A percentile compares a stretch with the other conserved stretches of the same genome.
Conservation (phyloP, 1,140 invertebrate genomes). For the Tenebrio molitor region DNA sequence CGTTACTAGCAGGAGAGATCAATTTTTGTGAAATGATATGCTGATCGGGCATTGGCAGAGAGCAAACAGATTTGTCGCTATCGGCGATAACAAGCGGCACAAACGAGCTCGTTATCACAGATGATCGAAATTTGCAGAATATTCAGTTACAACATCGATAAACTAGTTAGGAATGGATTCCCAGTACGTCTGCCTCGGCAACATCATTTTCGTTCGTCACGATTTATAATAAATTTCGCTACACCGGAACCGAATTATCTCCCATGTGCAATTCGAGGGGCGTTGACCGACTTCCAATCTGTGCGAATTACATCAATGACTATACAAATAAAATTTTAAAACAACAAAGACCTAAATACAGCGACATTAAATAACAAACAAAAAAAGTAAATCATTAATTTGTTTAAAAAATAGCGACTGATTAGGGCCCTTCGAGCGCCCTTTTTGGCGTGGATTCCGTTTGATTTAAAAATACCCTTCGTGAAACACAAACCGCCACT, state of each 20-base stretch:
- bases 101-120: conserved; percentile 1
- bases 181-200: neutral
- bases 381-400: too few species aligned
- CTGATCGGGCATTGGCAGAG: too few species aligned
- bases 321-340: neutral
- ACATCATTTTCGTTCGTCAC: neutral
- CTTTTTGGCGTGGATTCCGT: too few species aligned
- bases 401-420: too few species aligned
- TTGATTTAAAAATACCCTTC: neutral
- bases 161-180: neutral
- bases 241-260: neutral
- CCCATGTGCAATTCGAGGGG: neutral
- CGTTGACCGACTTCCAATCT: neutral
- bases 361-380: neutral
- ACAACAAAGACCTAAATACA: neutral
- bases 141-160: neutral
- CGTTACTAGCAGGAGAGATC: too few species aligned
- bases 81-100: conserved; percentile 1
- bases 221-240: neutral
- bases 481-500: conserved; percentile 12
- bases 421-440: too few species aligned
- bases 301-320: neutral
- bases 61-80: neutral
- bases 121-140: neutral
- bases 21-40: too few species aligned